Evolutionary conservation across 1,140 invertebrate species (phyloP).

Genomic region (Physella acuta): DNA sequence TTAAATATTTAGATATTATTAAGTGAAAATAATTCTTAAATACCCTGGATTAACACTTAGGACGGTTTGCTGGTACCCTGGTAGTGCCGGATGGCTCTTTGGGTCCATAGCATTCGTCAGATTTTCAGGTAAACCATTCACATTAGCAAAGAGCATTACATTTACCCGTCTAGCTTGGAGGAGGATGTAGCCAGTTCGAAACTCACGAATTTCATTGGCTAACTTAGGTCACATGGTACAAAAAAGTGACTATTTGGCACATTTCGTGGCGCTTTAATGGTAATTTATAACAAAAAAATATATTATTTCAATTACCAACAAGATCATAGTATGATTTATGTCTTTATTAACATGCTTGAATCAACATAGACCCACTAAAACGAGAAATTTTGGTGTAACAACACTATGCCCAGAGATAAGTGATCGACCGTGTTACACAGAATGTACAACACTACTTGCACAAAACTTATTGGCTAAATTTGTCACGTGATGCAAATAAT

Average conservation of each 20-base stretch:
- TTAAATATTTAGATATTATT: neutral
- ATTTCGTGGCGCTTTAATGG: neutral
- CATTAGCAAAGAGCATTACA: conserved; percentile 47
- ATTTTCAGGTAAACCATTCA: conserved; percentile 49
- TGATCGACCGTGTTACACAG: no score
- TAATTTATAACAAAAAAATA: no score
- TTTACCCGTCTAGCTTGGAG: neutral
- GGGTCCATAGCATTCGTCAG: conserved; percentile 56
- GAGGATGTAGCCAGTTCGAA: conserved; percentile 40
- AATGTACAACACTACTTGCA: no score
- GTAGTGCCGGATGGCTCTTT: conserved; percentile 59
- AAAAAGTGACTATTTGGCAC: neutral
- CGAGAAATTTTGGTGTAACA: no score
- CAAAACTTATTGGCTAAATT: no score
- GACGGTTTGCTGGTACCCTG: conserved; percentile 55
- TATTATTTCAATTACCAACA: no score
- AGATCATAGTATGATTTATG: no score
- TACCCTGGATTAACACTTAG: conserved; percentile 56
- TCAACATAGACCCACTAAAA: no score
- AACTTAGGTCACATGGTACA: conserved; percentile 51
- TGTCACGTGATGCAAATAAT: no score
- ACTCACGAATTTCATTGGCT: conserved; percentile 53
- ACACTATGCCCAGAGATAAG: no score
- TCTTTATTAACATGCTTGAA: no score
- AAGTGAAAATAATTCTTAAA: conserved; percentile 52